Evolutionary conservation across 92 coral and sea anemone species (phyloP).

Genomic region (Diadumene lineata): DNA sequence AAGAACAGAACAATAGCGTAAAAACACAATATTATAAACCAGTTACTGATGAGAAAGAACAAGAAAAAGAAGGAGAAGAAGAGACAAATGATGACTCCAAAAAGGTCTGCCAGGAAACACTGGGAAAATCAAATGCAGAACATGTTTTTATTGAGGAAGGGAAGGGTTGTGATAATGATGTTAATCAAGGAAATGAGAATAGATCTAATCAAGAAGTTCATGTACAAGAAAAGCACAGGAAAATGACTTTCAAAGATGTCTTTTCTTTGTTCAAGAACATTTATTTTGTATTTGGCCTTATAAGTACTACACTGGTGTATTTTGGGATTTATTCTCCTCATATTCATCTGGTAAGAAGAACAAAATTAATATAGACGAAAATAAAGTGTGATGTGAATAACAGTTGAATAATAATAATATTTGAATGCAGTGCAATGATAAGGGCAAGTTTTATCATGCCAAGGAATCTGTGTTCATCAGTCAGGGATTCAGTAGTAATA

Average conservation of each 20-base stretch:
- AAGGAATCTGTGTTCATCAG: no score
- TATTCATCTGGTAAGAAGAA: slow-evolving; percentile 30
- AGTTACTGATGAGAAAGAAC: not conserved
- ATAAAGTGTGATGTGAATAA: no score
- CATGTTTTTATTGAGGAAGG: not conserved
- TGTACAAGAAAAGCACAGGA: not conserved
- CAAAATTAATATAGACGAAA: no score
- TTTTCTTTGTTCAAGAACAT: not conserved
- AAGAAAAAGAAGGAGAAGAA: not conserved
- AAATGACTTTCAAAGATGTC: not conserved
- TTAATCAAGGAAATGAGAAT: not conserved
- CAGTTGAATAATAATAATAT: no score
- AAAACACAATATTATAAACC: not conserved
- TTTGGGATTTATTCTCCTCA: slow-evolving; percentile 18
- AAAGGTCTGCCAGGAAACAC: no score
- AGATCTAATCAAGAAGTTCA: not conserved
- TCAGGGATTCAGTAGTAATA: no score
- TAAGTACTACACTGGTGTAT: not conserved
- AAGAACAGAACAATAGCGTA: not conserved
- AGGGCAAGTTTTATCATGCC: no score
- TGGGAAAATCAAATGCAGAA: not conserved
- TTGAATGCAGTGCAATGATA: no score
- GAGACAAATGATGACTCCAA: no score
- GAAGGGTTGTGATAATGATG: not conserved
- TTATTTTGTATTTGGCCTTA: slow-evolving; percentile 12